Evolutionary conservation across 2,888 invertebrate genomes (phyloP), one percentile per base, ranked within the genome.

Genomic region (Noctua pronuba): DNA sequence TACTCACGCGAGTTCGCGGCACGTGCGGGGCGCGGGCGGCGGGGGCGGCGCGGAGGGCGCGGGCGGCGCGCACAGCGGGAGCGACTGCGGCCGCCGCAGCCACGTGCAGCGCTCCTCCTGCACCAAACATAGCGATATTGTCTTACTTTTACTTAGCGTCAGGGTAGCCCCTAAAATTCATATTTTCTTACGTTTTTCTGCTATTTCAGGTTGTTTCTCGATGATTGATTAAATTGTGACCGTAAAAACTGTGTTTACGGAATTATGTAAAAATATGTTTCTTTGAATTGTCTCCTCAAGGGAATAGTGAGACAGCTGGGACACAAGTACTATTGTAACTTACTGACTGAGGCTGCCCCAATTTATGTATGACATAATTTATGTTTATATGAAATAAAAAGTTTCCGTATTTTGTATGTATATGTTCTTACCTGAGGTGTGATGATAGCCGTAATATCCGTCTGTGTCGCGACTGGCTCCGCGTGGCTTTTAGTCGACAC

Each of bases 371-470:
- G 13, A 13, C 58, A 58, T 6, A 13, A 55, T 6, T 28, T 55
- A 28, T 55, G 55, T 55, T 55, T 55, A 28, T 0, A 11, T 4
- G 4, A 24, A 4, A 11, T 5, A 52, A 55, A 11, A n/a, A 13
- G n/a, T 55, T 55, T n/a, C 11, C n/a, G 1, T n/a, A 11, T n/a
- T 55, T 5, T 55, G 2, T 28, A 55, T 55, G 16, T 18, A 31
- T 31, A 31, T 13, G 16, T n/a, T 16, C 65, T 81, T 75, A 98
- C 97, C 96, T 98, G 98, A 11, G 98, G 98, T 10, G 98, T 98
- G 88, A 97, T 97, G 16, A 98, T 98, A 0, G 98, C 98, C 21
- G 97, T 97, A 86, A 98, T 98, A 95, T 98, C 98, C 0, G 98
- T 98, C 95, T 98, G 98, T 13, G 98, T 98, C 77, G 97, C 97